phyloP scores from a whole-genome alignment of 2,888 invertebrate genomes.

The Linnaemya tessellans region DNA sequence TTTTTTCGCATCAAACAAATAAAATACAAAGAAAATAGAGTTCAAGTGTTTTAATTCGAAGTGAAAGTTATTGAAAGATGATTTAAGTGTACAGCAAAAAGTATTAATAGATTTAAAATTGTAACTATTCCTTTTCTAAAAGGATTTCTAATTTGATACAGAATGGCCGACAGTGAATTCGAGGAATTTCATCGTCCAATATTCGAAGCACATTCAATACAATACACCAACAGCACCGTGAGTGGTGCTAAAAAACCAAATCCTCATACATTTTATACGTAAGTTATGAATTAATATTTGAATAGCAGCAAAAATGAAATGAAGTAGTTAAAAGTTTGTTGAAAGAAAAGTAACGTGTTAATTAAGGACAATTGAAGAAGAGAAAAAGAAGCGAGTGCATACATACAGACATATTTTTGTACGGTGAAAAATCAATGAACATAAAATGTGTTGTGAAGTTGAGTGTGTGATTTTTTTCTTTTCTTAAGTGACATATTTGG shows the following conservation, averaged over 20 bases:
- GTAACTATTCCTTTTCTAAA: not conserved
- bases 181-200: constrained; percentile 92
- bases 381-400: not conserved
- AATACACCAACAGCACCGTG: constrained; percentile 77
- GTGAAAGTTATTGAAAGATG: constrained; percentile 43
- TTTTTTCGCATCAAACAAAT: constrained; percentile 77
- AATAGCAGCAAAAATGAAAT: not conserved
- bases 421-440: constrained; percentile 68
- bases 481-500: not conserved
- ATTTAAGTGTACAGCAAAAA: constrained; percentile 26
- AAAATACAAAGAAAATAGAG: constrained; percentile 59
- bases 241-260: constrained; percentile 76
- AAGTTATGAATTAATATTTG: constrained; percentile 84
- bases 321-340: not conserved
- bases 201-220: constrained; percentile 88
- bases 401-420: constrained; percentile 17
- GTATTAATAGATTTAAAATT: not conserved
- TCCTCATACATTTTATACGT: constrained; percentile 94
- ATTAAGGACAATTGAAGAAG: constrained; percentile 49
- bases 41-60: constrained; percentile 47
- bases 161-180: constrained; percentile 96
- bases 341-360: constrained; percentile 1
- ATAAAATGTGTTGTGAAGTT: constrained; percentile 42
- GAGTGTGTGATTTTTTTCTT: not conserved
- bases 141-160: constrained; percentile 49